These are phyloP conservation scores for Otis tarda DNA, from an alignment of 2,113 vertebrate species.

Conservation along the genomic window DNA sequence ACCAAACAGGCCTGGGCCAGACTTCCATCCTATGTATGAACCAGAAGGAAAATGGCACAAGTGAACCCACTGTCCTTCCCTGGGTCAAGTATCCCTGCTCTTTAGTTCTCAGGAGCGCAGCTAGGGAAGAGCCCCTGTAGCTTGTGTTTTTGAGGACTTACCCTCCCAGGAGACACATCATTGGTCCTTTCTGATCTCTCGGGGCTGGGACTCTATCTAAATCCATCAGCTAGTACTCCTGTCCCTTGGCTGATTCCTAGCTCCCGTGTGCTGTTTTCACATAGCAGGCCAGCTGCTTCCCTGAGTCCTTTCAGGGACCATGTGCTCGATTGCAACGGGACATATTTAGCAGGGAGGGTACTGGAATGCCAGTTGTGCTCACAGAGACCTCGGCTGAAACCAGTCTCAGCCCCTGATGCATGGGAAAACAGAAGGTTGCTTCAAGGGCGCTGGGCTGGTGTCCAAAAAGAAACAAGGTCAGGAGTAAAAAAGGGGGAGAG, in stretches of 20 bases:
- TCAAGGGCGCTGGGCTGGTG: background rate
- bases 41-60: background rate
- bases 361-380: background rate
- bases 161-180: fast-evolving
- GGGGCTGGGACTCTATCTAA: background rate
- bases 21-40: background rate
- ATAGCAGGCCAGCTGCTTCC: constrained; percentile 35
- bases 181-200: background rate
- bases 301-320: background rate
- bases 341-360: constrained; percentile 8
- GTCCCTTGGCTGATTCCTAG: background rate
- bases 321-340: background rate
- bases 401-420: background rate
- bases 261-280: background rate
- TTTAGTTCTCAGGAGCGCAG: background rate
- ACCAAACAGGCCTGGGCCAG: background rate
- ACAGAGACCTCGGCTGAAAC: background rate
- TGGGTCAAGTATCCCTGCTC: background rate
- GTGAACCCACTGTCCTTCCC: background rate
- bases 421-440: background rate
- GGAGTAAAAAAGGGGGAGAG: background rate
- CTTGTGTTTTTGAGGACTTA: background rate
- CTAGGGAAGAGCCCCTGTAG: background rate
- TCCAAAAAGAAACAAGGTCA: constrained; percentile 32
- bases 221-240: background rate